These are phyloP conservation scores for Cloeon dipterum DNA, from an alignment of 2,888 invertebrate genomes.

Conservation along the genomic window DNA sequence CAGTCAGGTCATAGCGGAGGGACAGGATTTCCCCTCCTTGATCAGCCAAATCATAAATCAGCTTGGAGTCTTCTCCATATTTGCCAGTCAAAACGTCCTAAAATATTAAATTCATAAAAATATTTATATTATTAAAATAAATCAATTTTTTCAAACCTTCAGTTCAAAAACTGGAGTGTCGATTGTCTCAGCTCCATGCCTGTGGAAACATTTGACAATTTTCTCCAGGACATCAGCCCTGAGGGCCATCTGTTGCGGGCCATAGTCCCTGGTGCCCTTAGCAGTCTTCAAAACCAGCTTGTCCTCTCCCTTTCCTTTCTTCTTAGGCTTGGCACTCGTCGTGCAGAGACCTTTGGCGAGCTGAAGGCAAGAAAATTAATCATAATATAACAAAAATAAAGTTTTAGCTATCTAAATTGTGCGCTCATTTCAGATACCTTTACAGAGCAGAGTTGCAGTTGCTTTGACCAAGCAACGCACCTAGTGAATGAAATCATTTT, in stretches of 20 bases:
- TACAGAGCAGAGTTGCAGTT: too few species aligned
- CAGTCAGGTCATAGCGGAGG: constrained; percentile 90
- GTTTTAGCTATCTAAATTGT: too few species aligned
- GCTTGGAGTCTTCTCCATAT: constrained; percentile 97
- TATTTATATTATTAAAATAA: neutral
- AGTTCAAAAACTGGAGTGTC: constrained; percentile 97
- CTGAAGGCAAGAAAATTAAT: too few species aligned
- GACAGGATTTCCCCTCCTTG: constrained; percentile 96
- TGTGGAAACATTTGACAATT: constrained; percentile 75
- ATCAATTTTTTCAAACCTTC: constrained; percentile 33
- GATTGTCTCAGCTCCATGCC: constrained; percentile 93
- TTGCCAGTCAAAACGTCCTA: constrained; percentile 95
- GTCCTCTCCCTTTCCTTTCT: constrained; percentile 3
- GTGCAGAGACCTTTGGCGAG: neutral
- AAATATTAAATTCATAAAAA: constrained; percentile 12
- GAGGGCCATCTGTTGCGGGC: constrained; percentile 84
- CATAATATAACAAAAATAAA: too few species aligned
- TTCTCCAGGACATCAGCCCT: constrained; percentile 66
- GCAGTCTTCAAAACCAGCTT: constrained; percentile 77
- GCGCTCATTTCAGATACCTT: too few species aligned
- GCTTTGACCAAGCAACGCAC: too few species aligned
- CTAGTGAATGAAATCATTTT: too few species aligned
- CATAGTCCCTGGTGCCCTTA: constrained; percentile 88
- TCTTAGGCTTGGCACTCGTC: neutral
- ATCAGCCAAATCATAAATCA: constrained; percentile 95